Evolutionary conservation across 2,113 vertebrate species (phyloP).

Genomic region (Chlamydotis undulata): DNA sequence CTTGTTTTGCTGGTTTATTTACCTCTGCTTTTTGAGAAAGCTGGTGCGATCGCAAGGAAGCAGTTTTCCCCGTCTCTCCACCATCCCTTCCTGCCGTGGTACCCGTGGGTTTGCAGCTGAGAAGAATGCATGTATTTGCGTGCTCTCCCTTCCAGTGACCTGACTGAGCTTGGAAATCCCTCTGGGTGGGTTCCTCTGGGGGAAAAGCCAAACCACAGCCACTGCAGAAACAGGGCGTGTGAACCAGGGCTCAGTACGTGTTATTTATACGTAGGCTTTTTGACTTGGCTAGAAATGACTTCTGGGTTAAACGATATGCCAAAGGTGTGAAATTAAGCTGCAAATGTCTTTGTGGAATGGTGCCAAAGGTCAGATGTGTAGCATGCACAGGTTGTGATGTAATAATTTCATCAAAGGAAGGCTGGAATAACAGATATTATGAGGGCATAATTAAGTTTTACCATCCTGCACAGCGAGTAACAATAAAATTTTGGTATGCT

Average conservation of each 20-base stretch:
- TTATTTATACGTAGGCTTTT: neutral
- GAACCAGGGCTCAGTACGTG: accelerated
- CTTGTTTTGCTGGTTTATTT: neutral
- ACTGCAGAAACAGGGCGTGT: accelerated
- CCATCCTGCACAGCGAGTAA: neutral
- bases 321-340: neutral
- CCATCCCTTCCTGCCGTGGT: accelerated
- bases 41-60: neutral
- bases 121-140: accelerated
- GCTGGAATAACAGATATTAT: neutral
- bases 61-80: neutral
- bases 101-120: neutral
- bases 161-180: neutral
- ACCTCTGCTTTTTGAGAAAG: accelerated
- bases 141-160: neutral
- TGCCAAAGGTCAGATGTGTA: neutral
- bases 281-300: neutral
- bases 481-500: neutral
- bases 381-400: neutral
- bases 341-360: neutral
- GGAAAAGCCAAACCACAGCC: accelerated
- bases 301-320: neutral
- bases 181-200: neutral
- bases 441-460: neutral
- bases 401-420: neutral